phyloP scores from a whole-genome alignment of 2,888 invertebrate genomes.

The Drosophila mettleri region DNA sequence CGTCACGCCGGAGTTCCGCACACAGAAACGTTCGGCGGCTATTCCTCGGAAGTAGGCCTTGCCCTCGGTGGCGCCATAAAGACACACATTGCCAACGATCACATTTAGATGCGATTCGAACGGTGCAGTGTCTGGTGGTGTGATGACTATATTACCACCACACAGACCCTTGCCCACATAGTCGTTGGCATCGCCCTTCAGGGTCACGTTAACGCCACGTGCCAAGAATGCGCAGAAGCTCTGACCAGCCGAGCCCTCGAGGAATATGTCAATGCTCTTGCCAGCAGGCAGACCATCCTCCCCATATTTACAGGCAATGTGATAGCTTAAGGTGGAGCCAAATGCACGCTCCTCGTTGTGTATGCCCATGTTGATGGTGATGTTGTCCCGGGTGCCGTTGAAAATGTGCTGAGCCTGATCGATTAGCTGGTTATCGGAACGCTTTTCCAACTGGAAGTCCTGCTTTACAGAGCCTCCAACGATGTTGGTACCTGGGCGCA shows the following conservation, averaged over 20 bases:
- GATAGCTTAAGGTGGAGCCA: slow-evolving; percentile 96
- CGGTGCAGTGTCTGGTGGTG: slow-evolving; percentile 93
- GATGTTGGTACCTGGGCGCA: slow-evolving; percentile 96
- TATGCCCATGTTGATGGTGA: slow-evolving; percentile 92
- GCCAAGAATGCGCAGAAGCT: slow-evolving; percentile 99
- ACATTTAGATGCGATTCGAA: slow-evolving; percentile 97
- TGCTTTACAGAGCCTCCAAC: slow-evolving; percentile 93
- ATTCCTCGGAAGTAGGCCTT: slow-evolving; percentile 97
- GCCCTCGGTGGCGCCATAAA: slow-evolving; percentile 98
- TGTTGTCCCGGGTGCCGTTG: slow-evolving; percentile 88
- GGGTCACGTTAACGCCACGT: slow-evolving; percentile 93
- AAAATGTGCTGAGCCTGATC: slow-evolving; percentile 91
- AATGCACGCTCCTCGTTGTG: slow-evolving; percentile 97
- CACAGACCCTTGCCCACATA: slow-evolving; percentile 98
- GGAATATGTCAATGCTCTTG: slow-evolving; percentile 90
- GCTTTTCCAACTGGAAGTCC: slow-evolving; percentile 94
- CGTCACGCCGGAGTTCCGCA: slow-evolving; percentile 97
- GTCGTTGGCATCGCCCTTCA: slow-evolving; percentile 99
- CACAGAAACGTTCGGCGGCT: slow-evolving; percentile 99
- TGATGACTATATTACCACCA: slow-evolving; percentile 96
- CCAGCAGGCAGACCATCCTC: slow-evolving; percentile 94
- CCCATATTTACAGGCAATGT: slow-evolving; percentile 96
- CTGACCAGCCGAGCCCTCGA: slow-evolving; percentile 98
- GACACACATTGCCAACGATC: slow-evolving; percentile 98
- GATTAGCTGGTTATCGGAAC: slow-evolving; percentile 93